phyloP scores from a whole-genome alignment of 1,140 invertebrate species.

The Argopecten irradians region DNA sequence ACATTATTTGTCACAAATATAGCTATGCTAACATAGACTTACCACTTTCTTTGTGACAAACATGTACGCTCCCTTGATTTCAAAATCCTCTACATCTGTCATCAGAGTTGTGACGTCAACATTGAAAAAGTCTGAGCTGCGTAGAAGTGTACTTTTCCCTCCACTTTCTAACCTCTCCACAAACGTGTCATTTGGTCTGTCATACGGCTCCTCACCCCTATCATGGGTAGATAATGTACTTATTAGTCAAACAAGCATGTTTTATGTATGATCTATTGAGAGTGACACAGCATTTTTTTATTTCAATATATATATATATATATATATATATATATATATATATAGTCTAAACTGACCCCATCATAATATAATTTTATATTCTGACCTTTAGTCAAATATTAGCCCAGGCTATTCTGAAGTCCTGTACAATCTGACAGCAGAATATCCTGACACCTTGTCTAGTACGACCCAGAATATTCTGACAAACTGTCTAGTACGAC shows the following conservation, averaged over 20 bases:
- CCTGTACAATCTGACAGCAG: not conserved
- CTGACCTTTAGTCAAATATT: not conserved
- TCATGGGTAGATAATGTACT: not conserved
- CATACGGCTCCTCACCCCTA: slow-evolving; percentile 57
- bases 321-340: too few relatives aligned
- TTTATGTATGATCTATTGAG: not conserved
- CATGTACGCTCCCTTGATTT: slow-evolving; percentile 89
- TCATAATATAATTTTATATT: too few relatives aligned
- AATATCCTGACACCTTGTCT: not conserved
- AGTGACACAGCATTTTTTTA: not conserved
- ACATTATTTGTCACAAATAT: slow-evolving; percentile 6
- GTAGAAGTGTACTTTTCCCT: slow-evolving; percentile 81
- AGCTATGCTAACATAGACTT: slow-evolving; percentile 46
- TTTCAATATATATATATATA: too few relatives aligned
- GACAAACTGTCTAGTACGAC: too few relatives aligned
- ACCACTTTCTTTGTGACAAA: slow-evolving; percentile 84
- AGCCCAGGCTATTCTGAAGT: not conserved
- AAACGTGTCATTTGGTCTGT: slow-evolving; percentile 79
- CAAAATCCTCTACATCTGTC: slow-evolving; percentile 86
- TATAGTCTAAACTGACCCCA: not conserved
- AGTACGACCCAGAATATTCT: too few relatives aligned
- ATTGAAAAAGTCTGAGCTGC: slow-evolving; percentile 77
- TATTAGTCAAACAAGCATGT: not conserved
- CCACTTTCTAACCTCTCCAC: slow-evolving; percentile 83
- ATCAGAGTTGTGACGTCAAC: slow-evolving; percentile 78